A percentile compares a stretch with the other conserved stretches of the same genome.
Evolutionary conservation across 2,888 invertebrate genomes (phyloP).

Genomic region (Isoperla grammatica): DNA sequence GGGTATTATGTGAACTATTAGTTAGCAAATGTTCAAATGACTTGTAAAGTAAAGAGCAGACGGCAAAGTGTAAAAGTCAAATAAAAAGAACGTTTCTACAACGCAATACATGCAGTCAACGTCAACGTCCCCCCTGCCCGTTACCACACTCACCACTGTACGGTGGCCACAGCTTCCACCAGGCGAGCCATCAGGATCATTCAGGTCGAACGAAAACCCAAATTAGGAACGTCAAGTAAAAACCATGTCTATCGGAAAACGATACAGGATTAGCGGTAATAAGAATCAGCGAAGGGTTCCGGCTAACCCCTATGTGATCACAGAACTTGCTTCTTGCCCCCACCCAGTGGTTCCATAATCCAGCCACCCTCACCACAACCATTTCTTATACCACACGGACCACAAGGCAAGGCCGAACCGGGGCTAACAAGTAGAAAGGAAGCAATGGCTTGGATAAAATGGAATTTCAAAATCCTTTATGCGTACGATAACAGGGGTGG

Average conservation of each 20-base stretch:
- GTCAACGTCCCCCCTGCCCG: too few relatives aligned
- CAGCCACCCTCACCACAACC: not conserved
- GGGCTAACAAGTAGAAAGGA: constrained; percentile 22
- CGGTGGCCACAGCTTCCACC: too few relatives aligned
- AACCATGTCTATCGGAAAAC: constrained; percentile 8
- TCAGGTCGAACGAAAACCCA: too few relatives aligned
- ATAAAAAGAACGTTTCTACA: too few relatives aligned
- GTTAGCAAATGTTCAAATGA: too few relatives aligned
- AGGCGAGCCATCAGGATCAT: too few relatives aligned
- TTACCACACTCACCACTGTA: too few relatives aligned
- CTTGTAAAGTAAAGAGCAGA: too few relatives aligned
- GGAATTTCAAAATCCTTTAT: constrained; percentile 24
- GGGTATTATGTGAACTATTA: too few relatives aligned
- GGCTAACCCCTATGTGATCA: not conserved
- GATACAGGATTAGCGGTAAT: constrained; percentile 14
- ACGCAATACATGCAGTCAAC: too few relatives aligned
- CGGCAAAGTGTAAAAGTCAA: too few relatives aligned
- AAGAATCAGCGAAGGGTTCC: constrained; percentile 7
- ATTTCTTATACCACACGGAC: constrained; percentile 12
- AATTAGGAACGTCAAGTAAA: not conserved
- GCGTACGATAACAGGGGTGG: constrained; percentile 13
- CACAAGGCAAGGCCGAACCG: not conserved
- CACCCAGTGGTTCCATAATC: not conserved
- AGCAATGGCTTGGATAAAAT: constrained; percentile 24
- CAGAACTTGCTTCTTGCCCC: not conserved